These are phyloP conservation scores for Channa maculata DNA, from an alignment of 2,113 vertebrate species.

Conservation along the genomic window DNA sequence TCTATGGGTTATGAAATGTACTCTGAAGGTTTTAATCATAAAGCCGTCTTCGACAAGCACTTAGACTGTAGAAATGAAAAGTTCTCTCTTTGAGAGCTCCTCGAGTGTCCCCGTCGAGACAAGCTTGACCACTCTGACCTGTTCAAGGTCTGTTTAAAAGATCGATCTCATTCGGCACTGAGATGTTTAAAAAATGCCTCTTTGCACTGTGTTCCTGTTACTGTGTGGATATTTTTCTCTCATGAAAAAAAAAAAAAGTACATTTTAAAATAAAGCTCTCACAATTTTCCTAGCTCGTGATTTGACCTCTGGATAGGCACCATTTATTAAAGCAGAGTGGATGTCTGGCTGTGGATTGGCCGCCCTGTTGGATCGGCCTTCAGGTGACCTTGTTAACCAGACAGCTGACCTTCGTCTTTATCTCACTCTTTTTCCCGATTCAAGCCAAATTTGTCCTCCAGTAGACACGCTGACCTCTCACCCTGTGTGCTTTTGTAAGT, in stretches of 20 bases:
- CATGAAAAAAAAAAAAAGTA: slow-evolving; percentile 10
- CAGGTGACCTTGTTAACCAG: slow-evolving; percentile 50
- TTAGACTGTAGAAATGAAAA: slow-evolving; percentile 36
- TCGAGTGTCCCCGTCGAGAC: slow-evolving; percentile 23
- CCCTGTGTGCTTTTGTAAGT: slow-evolving; percentile 38
- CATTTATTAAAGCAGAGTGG: slow-evolving; percentile 37
- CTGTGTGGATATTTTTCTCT: slow-evolving; percentile 19
- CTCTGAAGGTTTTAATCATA: slow-evolving; percentile 33
- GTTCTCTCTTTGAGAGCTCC: slow-evolving; percentile 26
- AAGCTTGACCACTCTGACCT: slow-evolving; percentile 38
- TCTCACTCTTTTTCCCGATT: slow-evolving; percentile 42
- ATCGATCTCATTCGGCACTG: slow-evolving; percentile 1
- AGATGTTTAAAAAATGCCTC: slow-evolving; percentile 19
- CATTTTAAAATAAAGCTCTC: slow-evolving; percentile 32
- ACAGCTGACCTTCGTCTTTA: slow-evolving; percentile 37
- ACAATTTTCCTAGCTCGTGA: slow-evolving; percentile 25
- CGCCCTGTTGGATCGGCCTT: slow-evolving; percentile 25
- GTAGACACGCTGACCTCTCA: slow-evolving; percentile 45
- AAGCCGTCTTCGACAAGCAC: slow-evolving; percentile 21
- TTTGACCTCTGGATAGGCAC: slow-evolving; percentile 51
- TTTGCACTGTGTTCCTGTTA: slow-evolving; percentile 8
- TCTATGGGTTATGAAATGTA: slow-evolving; percentile 29
- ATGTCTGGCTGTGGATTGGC: slow-evolving; percentile 50
- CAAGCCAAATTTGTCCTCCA: slow-evolving; percentile 46
- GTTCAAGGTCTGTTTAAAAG: slow-evolving; percentile 24